Percentiles rank a stretch among this genome's conserved stretches.
These are phyloP conservation scores for Scatophagus argus DNA, from an alignment of 2,113 vertebrate species.

Conservation along the genomic window DNA sequence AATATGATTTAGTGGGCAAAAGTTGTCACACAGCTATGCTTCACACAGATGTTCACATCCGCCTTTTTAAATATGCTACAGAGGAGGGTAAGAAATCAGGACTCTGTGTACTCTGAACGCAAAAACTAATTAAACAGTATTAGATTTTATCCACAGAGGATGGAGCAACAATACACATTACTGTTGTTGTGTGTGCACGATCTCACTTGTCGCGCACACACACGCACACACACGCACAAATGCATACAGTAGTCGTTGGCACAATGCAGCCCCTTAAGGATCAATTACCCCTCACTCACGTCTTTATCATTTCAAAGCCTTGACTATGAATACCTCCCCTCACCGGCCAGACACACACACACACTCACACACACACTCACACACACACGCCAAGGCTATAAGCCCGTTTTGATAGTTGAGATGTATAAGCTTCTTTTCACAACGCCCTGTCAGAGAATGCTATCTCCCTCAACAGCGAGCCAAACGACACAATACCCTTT, in stretches of 20 bases:
- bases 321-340: slow-evolving; percentile 52
- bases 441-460: slow-evolving; percentile 44
- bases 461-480: slow-evolving; percentile 53
- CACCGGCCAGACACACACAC: background rate
- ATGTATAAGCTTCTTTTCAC: slow-evolving; percentile 56
- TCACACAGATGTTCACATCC: background rate
- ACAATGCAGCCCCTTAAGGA: slow-evolving; percentile 68
- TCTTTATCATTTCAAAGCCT: slow-evolving; percentile 70
- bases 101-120: background rate
- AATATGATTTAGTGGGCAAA: too few relatives aligned
- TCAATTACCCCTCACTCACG: slow-evolving; percentile 67
- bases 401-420: slow-evolving; percentile 40
- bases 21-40: too few relatives aligned
- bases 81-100: background rate
- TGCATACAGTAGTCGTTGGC: slow-evolving; percentile 23
- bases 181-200: background rate
- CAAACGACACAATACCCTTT: slow-evolving; percentile 54
- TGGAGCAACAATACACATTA: background rate
- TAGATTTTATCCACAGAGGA: background rate
- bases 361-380: background rate
- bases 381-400: slow-evolving; percentile 1
- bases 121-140: background rate
- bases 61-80: background rate
- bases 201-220: slow-evolving; percentile 15
- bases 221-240: slow-evolving; percentile 1